Conservation (phyloP, 2,888 invertebrate species). For the Trissolcus brochymenae region DNA sequence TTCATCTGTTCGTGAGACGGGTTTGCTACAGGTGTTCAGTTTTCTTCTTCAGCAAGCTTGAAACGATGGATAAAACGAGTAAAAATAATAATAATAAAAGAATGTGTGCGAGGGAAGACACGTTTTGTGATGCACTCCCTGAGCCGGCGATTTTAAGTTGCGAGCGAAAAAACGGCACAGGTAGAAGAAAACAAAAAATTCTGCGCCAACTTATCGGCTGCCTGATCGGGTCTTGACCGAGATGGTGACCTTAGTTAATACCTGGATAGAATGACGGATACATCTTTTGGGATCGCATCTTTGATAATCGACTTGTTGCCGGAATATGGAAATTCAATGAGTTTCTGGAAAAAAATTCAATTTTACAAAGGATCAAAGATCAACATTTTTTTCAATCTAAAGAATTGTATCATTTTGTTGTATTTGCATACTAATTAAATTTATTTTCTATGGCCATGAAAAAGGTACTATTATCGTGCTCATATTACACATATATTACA, state of each 20-base stretch:
- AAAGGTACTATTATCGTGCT: no score
- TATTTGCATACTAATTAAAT: no score
- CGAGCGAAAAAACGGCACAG: slow-evolving; percentile 2
- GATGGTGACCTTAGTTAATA: slow-evolving; percentile 56
- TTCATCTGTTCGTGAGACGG: slow-evolving; percentile 56
- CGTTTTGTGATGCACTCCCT: slow-evolving; percentile 47
- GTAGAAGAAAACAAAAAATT: slow-evolving; percentile 25
- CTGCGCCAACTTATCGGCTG: slow-evolving; percentile 44
- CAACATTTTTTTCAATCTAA: no score
- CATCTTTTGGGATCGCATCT: slow-evolving; percentile 46
- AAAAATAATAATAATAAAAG: slow-evolving; percentile 42
- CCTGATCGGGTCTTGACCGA: slow-evolving; percentile 52
- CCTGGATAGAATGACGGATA: slow-evolving; percentile 46
- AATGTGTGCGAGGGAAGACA: slow-evolving; percentile 52
- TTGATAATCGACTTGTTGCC: slow-evolving; percentile 42
- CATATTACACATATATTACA: no score
- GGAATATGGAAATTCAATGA: slow-evolving; percentile 44
- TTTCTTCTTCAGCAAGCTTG: slow-evolving; percentile 47
- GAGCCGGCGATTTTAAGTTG: slow-evolving; percentile 50
- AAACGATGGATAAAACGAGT: slow-evolving; percentile 50
- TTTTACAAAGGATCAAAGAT: not conserved
- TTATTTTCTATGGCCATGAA: no score
- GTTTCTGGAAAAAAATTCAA: slow-evolving; percentile 23
- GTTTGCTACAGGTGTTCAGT: slow-evolving; percentile 58
- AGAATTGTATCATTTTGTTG: no score